Conservation (phyloP, 2,113 vertebrate species). For the Rattus rattus region DNA sequence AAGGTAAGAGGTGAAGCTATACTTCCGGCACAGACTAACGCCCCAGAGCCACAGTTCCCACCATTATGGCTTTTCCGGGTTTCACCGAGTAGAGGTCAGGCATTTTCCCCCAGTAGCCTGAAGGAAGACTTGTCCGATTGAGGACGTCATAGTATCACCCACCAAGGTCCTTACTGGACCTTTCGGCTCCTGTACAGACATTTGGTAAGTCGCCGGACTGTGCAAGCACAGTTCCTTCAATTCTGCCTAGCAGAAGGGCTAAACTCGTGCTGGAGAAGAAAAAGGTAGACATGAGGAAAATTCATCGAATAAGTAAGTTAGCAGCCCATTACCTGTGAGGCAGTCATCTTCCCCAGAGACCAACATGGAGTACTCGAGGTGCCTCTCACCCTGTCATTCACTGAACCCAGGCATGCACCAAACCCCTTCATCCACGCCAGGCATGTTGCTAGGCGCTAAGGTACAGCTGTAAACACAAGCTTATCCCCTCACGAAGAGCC, state of each 20-base stretch:
- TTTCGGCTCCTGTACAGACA: background rate
- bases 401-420: background rate
- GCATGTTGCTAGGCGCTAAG: background rate
- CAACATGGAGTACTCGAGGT: rapidly evolving
- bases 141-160: background rate
- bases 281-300: background rate
- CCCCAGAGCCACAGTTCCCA: background rate
- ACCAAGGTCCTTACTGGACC: background rate
- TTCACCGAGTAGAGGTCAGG: background rate
- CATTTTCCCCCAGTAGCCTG: background rate
- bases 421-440: background rate
- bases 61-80: background rate
- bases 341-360: background rate
- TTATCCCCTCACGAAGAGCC: background rate
- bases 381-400: background rate
- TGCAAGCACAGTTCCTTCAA: background rate
- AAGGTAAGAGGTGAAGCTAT: background rate
- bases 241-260: background rate
- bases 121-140: background rate
- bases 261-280: background rate
- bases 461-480: background rate
- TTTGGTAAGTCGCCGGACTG: background rate
- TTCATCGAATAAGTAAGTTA: background rate
- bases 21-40: background rate
- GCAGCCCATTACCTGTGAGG: background rate